These are phyloP conservation scores for Paedocypris micromegethes DNA, from an alignment of 2,797 vertebrate species.

Conservation along the genomic window DNA sequence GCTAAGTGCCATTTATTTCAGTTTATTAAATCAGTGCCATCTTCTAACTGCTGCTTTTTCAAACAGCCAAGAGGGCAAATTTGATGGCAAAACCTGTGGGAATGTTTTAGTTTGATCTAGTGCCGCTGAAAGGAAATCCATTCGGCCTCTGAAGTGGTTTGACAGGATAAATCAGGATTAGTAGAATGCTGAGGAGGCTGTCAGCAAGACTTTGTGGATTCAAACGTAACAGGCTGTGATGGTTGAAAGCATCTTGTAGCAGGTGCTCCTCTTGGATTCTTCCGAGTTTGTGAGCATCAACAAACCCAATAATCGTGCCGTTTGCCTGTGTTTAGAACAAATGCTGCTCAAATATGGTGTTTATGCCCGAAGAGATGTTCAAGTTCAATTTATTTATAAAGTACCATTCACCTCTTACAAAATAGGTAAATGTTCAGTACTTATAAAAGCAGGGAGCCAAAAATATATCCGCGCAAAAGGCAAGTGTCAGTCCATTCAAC, in stretches of 20 bases:
- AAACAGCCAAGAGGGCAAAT: background rate
- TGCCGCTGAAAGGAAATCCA: constrained; percentile 19
- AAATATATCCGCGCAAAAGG: too few species aligned
- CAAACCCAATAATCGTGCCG: background rate
- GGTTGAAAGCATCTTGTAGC: constrained; percentile 15
- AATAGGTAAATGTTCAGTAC: too few species aligned
- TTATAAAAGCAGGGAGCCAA: too few species aligned
- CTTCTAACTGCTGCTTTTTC: background rate
- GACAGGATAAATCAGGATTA: constrained; percentile 28
- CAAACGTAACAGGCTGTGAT: constrained; percentile 5
- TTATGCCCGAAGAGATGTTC: too few species aligned
- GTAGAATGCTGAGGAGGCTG: constrained; percentile 18
- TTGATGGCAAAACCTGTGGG: constrained; percentile 10
- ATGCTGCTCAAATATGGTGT: too few species aligned
- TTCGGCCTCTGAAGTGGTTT: constrained; percentile 28
- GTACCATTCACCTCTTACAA: too few species aligned
- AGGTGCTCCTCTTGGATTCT: constrained; percentile 4
- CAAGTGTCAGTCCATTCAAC: too few species aligned
- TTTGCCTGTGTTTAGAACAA: constrained; percentile 8
- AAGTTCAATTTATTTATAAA: too few species aligned
- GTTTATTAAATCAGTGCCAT: background rate
- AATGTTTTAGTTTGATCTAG: constrained; percentile 20
- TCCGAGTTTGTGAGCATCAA: constrained; percentile 11
- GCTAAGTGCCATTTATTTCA: too few species aligned
- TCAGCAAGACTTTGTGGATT: constrained; percentile 12